A percentile compares a stretch with the other conserved stretches of the same genome.
Evolutionary conservation across 2,888 invertebrate genomes (phyloP).

Genomic region (Drosophila yooni): DNA sequence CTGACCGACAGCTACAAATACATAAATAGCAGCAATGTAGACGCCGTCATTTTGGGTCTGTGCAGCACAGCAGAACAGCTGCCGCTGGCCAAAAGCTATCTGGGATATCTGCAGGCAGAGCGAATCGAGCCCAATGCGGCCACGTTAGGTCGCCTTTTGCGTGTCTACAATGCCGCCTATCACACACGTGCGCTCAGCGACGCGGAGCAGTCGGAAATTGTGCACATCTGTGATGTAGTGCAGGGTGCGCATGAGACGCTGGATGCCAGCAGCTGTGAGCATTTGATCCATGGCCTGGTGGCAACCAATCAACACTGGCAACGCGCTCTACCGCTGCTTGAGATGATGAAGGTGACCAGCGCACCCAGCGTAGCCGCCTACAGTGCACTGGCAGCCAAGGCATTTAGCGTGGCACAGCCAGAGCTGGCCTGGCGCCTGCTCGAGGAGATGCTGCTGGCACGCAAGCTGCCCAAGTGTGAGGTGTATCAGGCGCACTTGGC

Average conservation of each 20-base stretch:
- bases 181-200: slow-evolving; percentile 81
- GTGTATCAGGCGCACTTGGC: slow-evolving; percentile 87
- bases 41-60: slow-evolving; percentile 87
- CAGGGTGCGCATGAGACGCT: slow-evolving; percentile 86
- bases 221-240: slow-evolving; percentile 85
- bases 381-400: slow-evolving; percentile 86
- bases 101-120: slow-evolving; percentile 86
- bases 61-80: slow-evolving; percentile 85
- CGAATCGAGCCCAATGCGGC: slow-evolving; percentile 87
- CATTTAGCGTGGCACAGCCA: slow-evolving; percentile 85
- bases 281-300: slow-evolving; percentile 88
- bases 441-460: slow-evolving; percentile 86
- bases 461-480: slow-evolving; percentile 85
- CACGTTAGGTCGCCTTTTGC: slow-evolving; percentile 87
- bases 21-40: slow-evolving; percentile 86
- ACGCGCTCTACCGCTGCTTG: slow-evolving; percentile 87
- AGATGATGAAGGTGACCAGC: slow-evolving; percentile 86
- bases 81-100: slow-evolving; percentile 87
- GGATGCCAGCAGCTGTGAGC: slow-evolving; percentile 87
- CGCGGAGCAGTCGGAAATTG: slow-evolving; percentile 86
- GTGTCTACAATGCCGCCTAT: slow-evolving; percentile 85
- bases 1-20: slow-evolving; percentile 71
- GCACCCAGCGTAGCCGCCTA: slow-evolving; percentile 86
- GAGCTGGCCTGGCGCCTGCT: slow-evolving; percentile 88
- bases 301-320: slow-evolving; percentile 89